Percentiles rank a stretch among this genome's conserved stretches.
These are phyloP conservation scores for Castor canadensis DNA, from an alignment of 2,113 vertebrate species.

Conservation along the genomic window DNA sequence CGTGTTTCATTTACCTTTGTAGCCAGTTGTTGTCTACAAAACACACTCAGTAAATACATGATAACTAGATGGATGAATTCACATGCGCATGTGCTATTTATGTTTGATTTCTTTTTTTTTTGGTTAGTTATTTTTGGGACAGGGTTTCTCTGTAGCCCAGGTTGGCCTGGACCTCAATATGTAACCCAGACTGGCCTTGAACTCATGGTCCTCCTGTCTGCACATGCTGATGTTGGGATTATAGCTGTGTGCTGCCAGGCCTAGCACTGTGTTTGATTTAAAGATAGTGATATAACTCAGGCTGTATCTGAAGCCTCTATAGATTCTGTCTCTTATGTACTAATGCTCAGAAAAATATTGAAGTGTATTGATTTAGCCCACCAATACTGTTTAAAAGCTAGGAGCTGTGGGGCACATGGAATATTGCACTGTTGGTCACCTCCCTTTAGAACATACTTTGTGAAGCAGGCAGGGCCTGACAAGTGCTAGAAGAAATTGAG, in stretches of 20 bases:
- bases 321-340: neutral
- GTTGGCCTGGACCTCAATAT: neutral
- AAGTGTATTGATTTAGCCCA: neutral
- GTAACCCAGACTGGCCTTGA: neutral
- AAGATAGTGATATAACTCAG: neutral
- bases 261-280: neutral
- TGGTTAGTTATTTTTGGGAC: neutral
- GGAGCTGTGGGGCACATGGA: neutral
- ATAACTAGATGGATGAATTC: neutral
- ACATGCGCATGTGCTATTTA: accelerated
- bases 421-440: accelerated
- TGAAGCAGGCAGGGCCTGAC: neutral
- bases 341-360: neutral
- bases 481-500: neutral
- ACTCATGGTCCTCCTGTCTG: neutral
- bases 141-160: neutral
- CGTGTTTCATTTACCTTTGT: neutral
- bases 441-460: neutral
- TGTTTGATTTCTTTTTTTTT: neutral
- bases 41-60: neutral
- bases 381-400: no score
- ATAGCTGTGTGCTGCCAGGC: neutral
- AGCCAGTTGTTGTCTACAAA: neutral
- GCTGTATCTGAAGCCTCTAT: neutral
- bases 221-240: neutral